Conservation (phyloP, 1,140 invertebrate genomes). For the Drosophila ogumai region DNA sequence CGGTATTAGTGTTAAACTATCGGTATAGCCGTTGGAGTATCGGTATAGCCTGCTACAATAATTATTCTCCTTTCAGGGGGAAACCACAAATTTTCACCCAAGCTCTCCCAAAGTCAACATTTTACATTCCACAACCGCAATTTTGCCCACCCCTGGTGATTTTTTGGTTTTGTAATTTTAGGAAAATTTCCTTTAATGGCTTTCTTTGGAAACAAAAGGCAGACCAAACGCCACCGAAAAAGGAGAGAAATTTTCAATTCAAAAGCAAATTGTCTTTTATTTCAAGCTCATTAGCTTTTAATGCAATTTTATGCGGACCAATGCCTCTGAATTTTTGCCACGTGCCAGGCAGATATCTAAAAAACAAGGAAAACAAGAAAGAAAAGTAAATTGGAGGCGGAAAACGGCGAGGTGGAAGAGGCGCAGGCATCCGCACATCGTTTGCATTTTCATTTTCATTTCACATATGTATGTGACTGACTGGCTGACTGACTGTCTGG, state of each 20-base stretch:
- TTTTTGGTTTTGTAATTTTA: conserved; percentile 31
- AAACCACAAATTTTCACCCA: conserved; percentile 1
- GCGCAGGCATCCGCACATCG: conserved; percentile 53
- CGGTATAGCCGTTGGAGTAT: too few relatives aligned
- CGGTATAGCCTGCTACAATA: too few relatives aligned
- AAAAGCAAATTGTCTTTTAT: conserved; percentile 79
- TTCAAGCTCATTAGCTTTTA: conserved; percentile 81
- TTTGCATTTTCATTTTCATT: conserved; percentile 72
- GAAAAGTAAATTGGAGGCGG: not conserved
- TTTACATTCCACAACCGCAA: conserved; percentile 22
- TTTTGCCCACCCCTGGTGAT: conserved; percentile 24
- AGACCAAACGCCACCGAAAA: conserved; percentile 25
- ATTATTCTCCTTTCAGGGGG: not conserved
- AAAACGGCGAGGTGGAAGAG: conserved; percentile 1
- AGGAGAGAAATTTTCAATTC: conserved; percentile 62
- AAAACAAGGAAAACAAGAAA: not conserved
- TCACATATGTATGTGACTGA: conserved; percentile 37
- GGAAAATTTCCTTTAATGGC: conserved; percentile 61
- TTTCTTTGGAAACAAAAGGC: conserved; percentile 37
- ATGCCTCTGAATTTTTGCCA: conserved; percentile 74
- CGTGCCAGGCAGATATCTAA: conserved; percentile 51
- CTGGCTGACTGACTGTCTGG: conserved; percentile 10
- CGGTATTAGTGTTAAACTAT: too few relatives aligned
- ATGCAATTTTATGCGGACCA: conserved; percentile 81
- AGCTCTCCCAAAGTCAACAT: conserved; percentile 5